Percentiles rank a stretch among this genome's conserved stretches.
Evolutionary conservation across 1,140 invertebrate genomes (phyloP).

Genomic region (Ladona fulva): DNA sequence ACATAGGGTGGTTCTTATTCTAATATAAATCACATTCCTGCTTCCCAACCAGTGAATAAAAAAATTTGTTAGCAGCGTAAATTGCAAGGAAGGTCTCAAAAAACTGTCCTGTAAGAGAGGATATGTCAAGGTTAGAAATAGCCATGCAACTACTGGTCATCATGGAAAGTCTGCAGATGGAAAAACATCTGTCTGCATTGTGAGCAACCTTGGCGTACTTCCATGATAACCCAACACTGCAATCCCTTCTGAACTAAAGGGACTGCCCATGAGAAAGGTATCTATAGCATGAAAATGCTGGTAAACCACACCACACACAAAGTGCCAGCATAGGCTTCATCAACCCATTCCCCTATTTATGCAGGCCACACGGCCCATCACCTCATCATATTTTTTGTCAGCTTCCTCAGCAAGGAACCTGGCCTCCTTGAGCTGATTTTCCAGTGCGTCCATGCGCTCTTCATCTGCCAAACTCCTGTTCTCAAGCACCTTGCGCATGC

Average conservation of each 20-base stretch:
- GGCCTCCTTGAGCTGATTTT: slow-evolving; percentile 99
- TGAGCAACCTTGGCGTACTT: too few relatives aligned
- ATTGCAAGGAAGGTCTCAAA: neutral
- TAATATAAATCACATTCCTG: neutral
- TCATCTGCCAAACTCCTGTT: slow-evolving; percentile 99
- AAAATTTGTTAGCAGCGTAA: neutral
- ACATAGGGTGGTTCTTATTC: too few relatives aligned
- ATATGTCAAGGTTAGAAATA: neutral
- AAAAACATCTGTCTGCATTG: neutral
- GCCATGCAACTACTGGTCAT: neutral
- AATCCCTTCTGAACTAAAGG: too few relatives aligned
- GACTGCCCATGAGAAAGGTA: neutral
- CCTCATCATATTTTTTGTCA: slow-evolving; percentile 99
- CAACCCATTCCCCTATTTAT: neutral
- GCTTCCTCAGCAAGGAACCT: slow-evolving; percentile 99
- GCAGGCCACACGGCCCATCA: slow-evolving; percentile 39
- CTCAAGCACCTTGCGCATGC: slow-evolving; percentile 99
- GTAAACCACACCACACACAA: neutral
- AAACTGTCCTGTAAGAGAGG: neutral
- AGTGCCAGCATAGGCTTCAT: neutral
- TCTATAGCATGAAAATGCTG: neutral
- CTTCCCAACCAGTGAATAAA: neutral
- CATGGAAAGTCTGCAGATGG: neutral
- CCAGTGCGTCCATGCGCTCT: slow-evolving; percentile 98
- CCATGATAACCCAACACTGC: too few relatives aligned